Evolutionary conservation across 2,797 vertebrate genomes (phyloP).

Genomic region (Dallia pectoralis): DNA sequence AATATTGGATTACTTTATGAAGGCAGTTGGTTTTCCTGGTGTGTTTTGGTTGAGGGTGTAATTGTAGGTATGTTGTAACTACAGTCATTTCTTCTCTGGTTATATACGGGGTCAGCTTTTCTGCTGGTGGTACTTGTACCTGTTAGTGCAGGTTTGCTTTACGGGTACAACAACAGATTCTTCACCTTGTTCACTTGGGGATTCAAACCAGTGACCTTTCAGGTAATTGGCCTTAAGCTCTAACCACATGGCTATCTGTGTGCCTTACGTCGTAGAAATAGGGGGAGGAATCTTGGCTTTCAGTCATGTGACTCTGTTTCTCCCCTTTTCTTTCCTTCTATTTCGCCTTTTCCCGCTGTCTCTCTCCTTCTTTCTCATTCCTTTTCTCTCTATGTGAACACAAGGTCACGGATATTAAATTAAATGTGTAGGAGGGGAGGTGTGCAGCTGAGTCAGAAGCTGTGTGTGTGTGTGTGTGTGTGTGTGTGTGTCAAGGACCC

Average conservation of each 20-base stretch:
- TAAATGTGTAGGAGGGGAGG: neutral
- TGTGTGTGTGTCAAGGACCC: neutral
- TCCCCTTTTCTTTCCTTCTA: neutral
- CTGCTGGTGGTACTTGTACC: neutral
- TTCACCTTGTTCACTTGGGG: no score
- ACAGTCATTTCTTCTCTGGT: no score
- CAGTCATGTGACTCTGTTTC: neutral
- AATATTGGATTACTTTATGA: no score
- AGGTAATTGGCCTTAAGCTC: no score
- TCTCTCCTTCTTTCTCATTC: neutral
- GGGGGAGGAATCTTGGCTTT: neutral
- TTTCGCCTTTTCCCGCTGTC: neutral
- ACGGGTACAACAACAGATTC: no score
- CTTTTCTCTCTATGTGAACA: neutral
- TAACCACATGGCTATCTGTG: neutral
- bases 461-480: neutral
- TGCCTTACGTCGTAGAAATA: neutral
- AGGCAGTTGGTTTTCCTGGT: no score
- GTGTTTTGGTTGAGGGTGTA: no score
- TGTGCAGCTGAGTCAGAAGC: neutral
- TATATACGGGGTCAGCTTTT: neutral
- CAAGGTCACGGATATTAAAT: slow-evolving; percentile 1
- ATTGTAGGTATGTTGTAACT: no score
- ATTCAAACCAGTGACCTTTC: no score
- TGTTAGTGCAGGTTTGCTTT: no score